Evolutionary conservation across 1,140 invertebrate species (phyloP), one percentile per base, ranked within the genome.

Genomic region (Drosophila pallidifrons): DNA sequence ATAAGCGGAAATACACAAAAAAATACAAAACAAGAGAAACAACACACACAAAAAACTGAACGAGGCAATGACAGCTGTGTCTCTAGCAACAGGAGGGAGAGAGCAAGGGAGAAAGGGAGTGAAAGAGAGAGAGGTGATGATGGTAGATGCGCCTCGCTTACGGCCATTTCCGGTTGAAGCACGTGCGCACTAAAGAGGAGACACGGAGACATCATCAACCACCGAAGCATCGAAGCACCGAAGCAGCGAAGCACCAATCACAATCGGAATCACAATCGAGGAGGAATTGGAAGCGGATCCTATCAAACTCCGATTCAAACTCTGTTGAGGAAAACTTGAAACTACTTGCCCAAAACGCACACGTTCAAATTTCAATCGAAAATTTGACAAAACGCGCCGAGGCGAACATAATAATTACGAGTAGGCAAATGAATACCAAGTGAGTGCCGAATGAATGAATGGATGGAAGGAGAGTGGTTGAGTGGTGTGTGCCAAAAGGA

Each of bases 161-260:
- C 83, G 81, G 70, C 77, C 85, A 69, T 89, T 91, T 91, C 89
- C 89, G 89, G 89, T 91, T 81, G 82, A 81, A 91, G 89, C 89
- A 91, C 89, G 89, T 91, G 89, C 89, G 82, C 78, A 70, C 71
- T 75, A 69, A 79, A 88, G 83, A 88, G 80, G 74, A 88, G 80
- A 72, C 64, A 78, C 60, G 35, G 54, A 55, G 30, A 11, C 51
- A 32, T 30, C 25, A 20, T 20, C 16, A 71, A 89, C 81, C 85
- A 88, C 81, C 85, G 69, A 79, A 43, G 5, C 38, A 76, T 38
- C 0, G 47, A 59, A 65, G 73, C 79, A n/a, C n/a, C n/a, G 66
- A 25, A 25, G 0, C 20, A 25, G 20, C 8, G 2, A 38, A 38
- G 1, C 88, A 88, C 83, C 83, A 88, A 88, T 89, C 85, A 90